Evolutionary conservation across 2,888 invertebrate species (phyloP).

Genomic region (Eulithis prunata): DNA sequence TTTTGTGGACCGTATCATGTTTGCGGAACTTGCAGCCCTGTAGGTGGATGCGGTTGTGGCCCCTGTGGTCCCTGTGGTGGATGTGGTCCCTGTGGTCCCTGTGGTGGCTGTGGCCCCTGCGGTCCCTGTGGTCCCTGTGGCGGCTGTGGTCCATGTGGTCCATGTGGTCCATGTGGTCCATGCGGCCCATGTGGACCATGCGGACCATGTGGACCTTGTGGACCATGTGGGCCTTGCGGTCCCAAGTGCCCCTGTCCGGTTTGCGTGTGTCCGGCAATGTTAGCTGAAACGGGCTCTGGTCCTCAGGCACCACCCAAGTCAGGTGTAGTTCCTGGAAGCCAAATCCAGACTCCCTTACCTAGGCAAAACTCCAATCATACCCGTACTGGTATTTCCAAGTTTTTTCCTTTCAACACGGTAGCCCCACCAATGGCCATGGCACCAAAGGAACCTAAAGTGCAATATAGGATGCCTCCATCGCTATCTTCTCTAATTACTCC

Average conservation of each 20-base stretch:
- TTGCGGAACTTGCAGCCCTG: slow-evolving; percentile 55
- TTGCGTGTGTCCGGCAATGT: slow-evolving; percentile 35
- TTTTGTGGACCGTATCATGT: slow-evolving; percentile 75
- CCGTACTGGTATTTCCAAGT: slow-evolving; percentile 49
- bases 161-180: slow-evolving; percentile 22
- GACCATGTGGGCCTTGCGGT: slow-evolving; percentile 19
- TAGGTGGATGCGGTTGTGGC: slow-evolving; percentile 40
- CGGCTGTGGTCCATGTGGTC: slow-evolving; percentile 3
- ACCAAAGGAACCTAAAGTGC: slow-evolving; percentile 25
- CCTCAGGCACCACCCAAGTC: slow-evolving; percentile 21
- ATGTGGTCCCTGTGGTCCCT: slow-evolving; percentile 21
- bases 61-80: slow-evolving; percentile 41
- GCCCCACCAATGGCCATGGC: slow-evolving; percentile 26
- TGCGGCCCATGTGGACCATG: slow-evolving; percentile 25
- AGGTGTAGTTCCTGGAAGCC: slow-evolving; percentile 32
- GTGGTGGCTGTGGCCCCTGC: slow-evolving; percentile 18
- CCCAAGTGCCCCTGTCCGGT: slow-evolving; percentile 40
- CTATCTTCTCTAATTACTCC: slow-evolving; percentile 40
- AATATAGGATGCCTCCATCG: slow-evolving; percentile 26
- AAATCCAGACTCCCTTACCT: slow-evolving; percentile 34
- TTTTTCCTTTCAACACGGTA: slow-evolving; percentile 51
- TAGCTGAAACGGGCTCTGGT: slow-evolving; percentile 15
- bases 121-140: slow-evolving; percentile 21
- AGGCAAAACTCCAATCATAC: slow-evolving; percentile 13
- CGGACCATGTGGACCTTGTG: slow-evolving; percentile 21